Evolutionary conservation across 1,140 invertebrate species (phyloP).

Genomic region (Nixonia krombeini): DNA sequence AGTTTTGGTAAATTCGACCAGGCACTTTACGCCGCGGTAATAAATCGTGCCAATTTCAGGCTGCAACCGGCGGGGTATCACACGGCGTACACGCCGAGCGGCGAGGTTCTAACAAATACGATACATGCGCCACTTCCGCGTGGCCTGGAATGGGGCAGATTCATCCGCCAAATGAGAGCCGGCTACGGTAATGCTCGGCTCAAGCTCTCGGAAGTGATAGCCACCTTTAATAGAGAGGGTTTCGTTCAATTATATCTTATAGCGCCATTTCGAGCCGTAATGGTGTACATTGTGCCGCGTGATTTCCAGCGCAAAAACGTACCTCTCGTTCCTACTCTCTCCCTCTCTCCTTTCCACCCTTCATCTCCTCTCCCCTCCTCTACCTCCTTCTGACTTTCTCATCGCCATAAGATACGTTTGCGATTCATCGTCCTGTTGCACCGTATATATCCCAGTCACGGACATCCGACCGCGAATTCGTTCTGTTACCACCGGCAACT

Average conservation of each 20-base stretch:
- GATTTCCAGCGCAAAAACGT: slow-evolving; percentile 10
- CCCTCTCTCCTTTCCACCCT: too few species aligned
- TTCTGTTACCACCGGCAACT: slow-evolving; percentile 33
- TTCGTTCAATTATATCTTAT: slow-evolving; percentile 63
- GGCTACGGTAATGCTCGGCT: slow-evolving; percentile 28
- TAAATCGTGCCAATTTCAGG: slow-evolving; percentile 62
- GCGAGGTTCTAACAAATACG: slow-evolving; percentile 60
- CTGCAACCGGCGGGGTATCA: slow-evolving; percentile 39
- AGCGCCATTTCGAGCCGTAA: slow-evolving; percentile 43
- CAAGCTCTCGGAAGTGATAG: slow-evolving; percentile 44
- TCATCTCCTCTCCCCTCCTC: too few species aligned
- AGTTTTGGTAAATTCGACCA: slow-evolving; percentile 40
- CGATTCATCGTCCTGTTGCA: slow-evolving; percentile 31
- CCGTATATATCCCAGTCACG: slow-evolving; percentile 43
- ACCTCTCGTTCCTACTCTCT: too few species aligned
- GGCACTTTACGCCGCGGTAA: slow-evolving; percentile 50
- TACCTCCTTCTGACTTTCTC: too few species aligned
- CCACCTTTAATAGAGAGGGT: slow-evolving; percentile 55
- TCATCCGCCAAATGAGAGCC: slow-evolving; percentile 47
- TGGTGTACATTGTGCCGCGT: too few species aligned
- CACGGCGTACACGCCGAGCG: slow-evolving; percentile 53
- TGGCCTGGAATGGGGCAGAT: slow-evolving; percentile 37
- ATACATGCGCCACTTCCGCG: slow-evolving; percentile 57
- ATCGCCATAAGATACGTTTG: slow-evolving; percentile 25
- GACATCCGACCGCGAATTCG: slow-evolving; percentile 46